phyloP scores from a whole-genome alignment of 1,140 invertebrate genomes.

The Calliphora vicina region DNA sequence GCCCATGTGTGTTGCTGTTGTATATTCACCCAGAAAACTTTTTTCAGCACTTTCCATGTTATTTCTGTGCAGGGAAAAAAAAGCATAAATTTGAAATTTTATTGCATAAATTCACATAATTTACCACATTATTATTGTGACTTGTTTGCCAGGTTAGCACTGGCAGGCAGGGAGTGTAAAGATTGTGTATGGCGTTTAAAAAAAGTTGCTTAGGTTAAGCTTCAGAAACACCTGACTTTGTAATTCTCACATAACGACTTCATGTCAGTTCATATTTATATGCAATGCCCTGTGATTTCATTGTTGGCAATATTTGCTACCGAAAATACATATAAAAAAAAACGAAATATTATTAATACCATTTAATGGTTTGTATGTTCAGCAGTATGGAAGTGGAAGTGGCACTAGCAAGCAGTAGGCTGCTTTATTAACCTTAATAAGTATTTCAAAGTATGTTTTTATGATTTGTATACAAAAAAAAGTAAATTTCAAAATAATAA shows the following conservation, averaged over 20 bases:
- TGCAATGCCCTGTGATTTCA: neutral
- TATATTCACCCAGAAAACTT: neutral
- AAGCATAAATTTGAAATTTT: conserved; percentile 5
- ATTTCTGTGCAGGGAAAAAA: neutral
- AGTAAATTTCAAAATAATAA: no score
- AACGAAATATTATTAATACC: neutral
- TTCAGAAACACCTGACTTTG: conserved; percentile 4
- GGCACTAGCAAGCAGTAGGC: neutral
- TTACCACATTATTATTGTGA: neutral
- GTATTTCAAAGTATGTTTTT: no score
- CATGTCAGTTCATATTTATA: neutral
- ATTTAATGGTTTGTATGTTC: neutral
- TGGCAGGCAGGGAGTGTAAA: neutral
- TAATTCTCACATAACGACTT: neutral
- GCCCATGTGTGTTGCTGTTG: neutral
- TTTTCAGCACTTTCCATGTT: neutral
- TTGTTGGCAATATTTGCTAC: neutral
- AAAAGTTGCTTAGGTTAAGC: neutral
- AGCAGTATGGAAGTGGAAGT: neutral
- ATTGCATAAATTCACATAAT: conserved; percentile 4
- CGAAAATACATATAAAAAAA: neutral
- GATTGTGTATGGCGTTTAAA: neutral
- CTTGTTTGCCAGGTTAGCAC: neutral
- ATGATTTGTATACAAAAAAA: no score
- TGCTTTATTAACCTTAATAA: neutral